Evolutionary conservation across 2,797 vertebrate genomes (phyloP), one percentile per base, ranked within the genome.

Genomic region (Cyprinodon diabolis): DNA sequence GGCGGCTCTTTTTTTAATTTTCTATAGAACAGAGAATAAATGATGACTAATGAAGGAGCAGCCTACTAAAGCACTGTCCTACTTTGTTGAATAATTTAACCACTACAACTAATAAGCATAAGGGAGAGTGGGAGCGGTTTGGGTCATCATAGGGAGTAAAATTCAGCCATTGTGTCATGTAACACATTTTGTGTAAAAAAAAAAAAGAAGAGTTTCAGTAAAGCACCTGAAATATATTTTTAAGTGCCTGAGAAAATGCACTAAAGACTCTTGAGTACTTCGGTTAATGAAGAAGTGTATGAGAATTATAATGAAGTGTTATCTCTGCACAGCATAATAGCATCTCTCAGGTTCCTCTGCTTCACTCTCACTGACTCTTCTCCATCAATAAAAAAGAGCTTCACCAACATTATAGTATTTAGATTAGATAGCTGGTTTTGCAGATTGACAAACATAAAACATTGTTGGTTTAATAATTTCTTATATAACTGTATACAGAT

Each of bases 311-410:
- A 68, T 71, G 67, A 5, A 63, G 19, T 17, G 51, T 72, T 15
- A 57, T 45, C 19, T 68, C 52, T 21, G 3, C 7, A 6, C 15
- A 21, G 37, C 19, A 55, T 54, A 60, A 66, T 66, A 52, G 45
- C 68, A 68, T 67, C 19, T 47, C 35, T 47, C 35, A 45, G n/a
- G n/a, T 40, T 77, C 2, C 67, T 43, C 63, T 62, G 21, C 10
- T 66, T 72, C 56, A 68, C 56, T 69, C 73, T 14, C 40, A 62
- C 52, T 48, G 58, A 69, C 54, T 62, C 62, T 21, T 69, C 37
- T 63, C 43, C 25, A 25, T 69, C 23, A 54, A 69, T 71, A 35
- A 49, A 48, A 48, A 56, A 43, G 37, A 52, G 11, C 13, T 37
- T 25, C 17, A 47, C 23, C 35, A 15, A 45, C 60, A 25, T 11